Evolutionary conservation across 2,797 vertebrate genomes (phyloP).

Genomic region (Austrolebias charrua): DNA sequence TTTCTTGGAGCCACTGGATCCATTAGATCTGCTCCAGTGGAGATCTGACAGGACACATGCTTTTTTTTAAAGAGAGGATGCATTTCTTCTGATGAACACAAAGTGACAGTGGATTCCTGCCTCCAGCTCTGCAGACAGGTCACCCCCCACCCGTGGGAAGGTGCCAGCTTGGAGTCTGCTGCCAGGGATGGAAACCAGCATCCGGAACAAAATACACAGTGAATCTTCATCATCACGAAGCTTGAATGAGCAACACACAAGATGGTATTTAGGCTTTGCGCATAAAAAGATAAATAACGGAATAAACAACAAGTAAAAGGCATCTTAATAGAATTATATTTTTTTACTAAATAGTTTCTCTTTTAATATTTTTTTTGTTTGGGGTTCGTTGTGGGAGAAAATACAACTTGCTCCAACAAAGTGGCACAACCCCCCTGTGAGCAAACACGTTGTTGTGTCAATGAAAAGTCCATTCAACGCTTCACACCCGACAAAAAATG

Average conservation of each 20-base stretch:
- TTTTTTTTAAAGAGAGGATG: slow-evolving; percentile 49
- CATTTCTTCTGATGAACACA: slow-evolving; percentile 60
- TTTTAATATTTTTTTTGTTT: not conserved
- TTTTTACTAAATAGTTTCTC: not conserved
- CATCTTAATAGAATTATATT: not conserved
- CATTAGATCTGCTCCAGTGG: slow-evolving; percentile 32
- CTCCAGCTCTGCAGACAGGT: slow-evolving; percentile 56
- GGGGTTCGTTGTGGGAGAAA: not conserved
- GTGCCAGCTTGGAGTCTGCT: slow-evolving; percentile 65
- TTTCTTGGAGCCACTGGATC: slow-evolving; percentile 10
- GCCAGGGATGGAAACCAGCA: too few relatives aligned
- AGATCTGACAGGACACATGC: slow-evolving; percentile 31
- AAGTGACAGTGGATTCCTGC: slow-evolving; percentile 69
- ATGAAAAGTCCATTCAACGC: slow-evolving; percentile 14
- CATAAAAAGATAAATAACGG: not conserved
- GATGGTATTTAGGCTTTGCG: not conserved
- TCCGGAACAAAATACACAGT: too few relatives aligned
- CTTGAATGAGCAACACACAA: not conserved
- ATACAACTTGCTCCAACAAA: slow-evolving; percentile 56
- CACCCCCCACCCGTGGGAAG: slow-evolving; percentile 71
- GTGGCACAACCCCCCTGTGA: slow-evolving; percentile 19
- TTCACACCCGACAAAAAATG: not conserved
- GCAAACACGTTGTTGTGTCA: slow-evolving; percentile 7
- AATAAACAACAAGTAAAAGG: slow-evolving; percentile 2
- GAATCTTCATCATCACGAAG: too few relatives aligned